Base-by-base conservation (phyloP, 2,113 vertebrate species). In the Heliornis fulica region DNA sequence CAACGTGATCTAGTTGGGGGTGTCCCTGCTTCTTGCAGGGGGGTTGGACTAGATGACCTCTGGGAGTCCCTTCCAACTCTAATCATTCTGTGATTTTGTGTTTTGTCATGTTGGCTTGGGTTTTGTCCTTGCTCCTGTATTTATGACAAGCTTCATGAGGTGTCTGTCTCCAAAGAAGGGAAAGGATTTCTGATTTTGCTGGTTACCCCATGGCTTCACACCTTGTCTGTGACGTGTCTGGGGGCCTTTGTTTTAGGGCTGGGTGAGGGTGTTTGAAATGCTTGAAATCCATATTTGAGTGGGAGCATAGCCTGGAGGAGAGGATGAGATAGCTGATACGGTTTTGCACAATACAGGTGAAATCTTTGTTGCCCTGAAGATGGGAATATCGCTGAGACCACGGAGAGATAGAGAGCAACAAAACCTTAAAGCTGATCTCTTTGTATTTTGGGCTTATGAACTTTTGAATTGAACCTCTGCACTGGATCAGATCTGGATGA, bases 401-500 rank as follows among this genome's bases (percentile, higher is more conserved):
- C 23, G 54, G 63, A 29, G 83, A 90, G 74, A 85, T 57, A 54
- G 5, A 61, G 61, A 95, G 21, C 83, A 59, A 90, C 89, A 90
- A 96, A 97, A 87, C 94, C 95, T 96, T 93, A 61, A 95, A 92
- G 87, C 96, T 32, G 85, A 87, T 91, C 94, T 81, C 97, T 97
- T 98, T 97, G 98, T 98, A 97, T 97, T 98, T 98, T 95, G 97
- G 95, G 97, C 96, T 97, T 97, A 97, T 94, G 97, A 97, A 96
- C 97, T 97, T 98, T 21, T 98, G 98, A 98, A 98, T 98, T 98
- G 98, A 98, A 98, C 98, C 98, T 98, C 98, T 99, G 98, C 98
- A 97, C 97, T 96, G 97, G 98, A 98, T 98, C 98, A 98, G 98
- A 98, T 98, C 97, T 98, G 98, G 99, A 98, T 99, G 99, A 99